These are phyloP conservation scores for Cardiocondyla obscurior DNA, from an alignment of 1,140 invertebrate species.

Conservation along the genomic window DNA sequence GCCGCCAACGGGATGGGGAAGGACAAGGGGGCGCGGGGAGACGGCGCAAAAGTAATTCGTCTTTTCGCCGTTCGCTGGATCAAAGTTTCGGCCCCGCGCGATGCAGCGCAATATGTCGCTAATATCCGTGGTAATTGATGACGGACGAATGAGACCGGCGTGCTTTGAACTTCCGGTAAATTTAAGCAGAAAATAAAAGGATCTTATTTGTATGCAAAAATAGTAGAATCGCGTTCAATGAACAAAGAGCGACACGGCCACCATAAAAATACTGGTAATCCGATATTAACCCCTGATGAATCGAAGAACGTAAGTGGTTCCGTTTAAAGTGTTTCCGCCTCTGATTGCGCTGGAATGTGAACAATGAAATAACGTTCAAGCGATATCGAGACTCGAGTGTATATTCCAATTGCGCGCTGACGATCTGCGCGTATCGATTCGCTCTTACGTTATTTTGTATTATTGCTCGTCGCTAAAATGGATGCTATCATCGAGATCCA, in stretches of 20 bases:
- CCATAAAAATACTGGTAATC: conserved; percentile 16
- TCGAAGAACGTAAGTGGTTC: conserved; percentile 35
- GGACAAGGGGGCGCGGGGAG: neutral
- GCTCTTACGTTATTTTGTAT: conserved; percentile 55
- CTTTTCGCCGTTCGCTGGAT: conserved; percentile 33
- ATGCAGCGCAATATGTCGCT: neutral
- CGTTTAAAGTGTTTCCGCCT: conserved; percentile 44
- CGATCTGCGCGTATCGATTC: conserved; percentile 45
- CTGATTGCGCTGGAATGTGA: conserved; percentile 46
- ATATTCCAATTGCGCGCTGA: conserved; percentile 39
- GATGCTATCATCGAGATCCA: conserved; percentile 49
- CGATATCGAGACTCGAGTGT: conserved; percentile 24
- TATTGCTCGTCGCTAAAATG: conserved; percentile 50
- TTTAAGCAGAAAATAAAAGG: neutral
- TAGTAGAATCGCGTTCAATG: neutral
- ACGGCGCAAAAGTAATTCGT: conserved; percentile 47
- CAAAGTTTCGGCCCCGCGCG: neutral
- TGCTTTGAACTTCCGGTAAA: neutral
- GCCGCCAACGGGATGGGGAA: neutral
- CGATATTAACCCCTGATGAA: conserved; percentile 29
- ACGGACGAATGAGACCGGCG: neutral
- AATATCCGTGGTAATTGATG: neutral
- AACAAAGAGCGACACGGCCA: neutral
- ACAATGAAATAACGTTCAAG: conserved; percentile 49
- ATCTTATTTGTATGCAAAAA: neutral